A percentile compares a stretch with the other conserved stretches of the same genome.
These are phyloP conservation scores for Penaeus indicus DNA, from an alignment of 1,140 invertebrate species.

Conservation along the genomic window DNA sequence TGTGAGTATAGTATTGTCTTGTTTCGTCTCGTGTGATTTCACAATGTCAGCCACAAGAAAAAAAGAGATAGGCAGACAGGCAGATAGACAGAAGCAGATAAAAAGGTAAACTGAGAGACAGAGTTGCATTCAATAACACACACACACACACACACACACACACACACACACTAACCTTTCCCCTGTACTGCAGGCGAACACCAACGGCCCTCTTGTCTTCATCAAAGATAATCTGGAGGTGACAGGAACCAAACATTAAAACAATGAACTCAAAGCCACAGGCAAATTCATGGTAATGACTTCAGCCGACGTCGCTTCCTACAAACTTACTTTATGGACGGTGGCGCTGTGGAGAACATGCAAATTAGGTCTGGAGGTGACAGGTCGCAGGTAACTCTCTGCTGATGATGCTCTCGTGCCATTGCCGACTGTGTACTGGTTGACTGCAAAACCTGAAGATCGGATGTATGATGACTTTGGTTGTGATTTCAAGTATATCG, in stretches of 20 bases:
- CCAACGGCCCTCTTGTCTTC: slow-evolving; percentile 47
- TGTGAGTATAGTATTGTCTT: too few species aligned
- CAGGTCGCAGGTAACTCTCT: slow-evolving; percentile 78
- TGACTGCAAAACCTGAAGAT: slow-evolving; percentile 12
- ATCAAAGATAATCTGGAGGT: slow-evolving; percentile 33
- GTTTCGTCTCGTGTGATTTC: too few species aligned
- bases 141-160: too few species aligned
- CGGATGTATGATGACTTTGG: too few species aligned
- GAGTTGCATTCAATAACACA: background rate
- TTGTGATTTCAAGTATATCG: too few species aligned
- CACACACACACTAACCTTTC: slow-evolving; percentile 32
- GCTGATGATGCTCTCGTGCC: slow-evolving; percentile 74
- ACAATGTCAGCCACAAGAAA: too few species aligned
- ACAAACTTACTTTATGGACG: slow-evolving; percentile 41
- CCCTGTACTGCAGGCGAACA: slow-evolving; percentile 40
- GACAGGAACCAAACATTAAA: background rate
- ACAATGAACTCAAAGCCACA: too few species aligned
- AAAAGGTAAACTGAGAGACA: background rate
- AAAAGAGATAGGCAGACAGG: too few species aligned
- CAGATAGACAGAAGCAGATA: background rate
- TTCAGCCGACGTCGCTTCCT: background rate
- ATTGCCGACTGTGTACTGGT: slow-evolving; percentile 69
- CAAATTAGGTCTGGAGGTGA: slow-evolving; percentile 66
- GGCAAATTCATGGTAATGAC: too few species aligned
- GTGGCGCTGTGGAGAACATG: slow-evolving; percentile 50